A percentile compares a stretch with the other conserved stretches of the same genome.
phyloP scores from a whole-genome alignment of 1,140 invertebrate genomes.

The Hylaeus volcanicus region DNA sequence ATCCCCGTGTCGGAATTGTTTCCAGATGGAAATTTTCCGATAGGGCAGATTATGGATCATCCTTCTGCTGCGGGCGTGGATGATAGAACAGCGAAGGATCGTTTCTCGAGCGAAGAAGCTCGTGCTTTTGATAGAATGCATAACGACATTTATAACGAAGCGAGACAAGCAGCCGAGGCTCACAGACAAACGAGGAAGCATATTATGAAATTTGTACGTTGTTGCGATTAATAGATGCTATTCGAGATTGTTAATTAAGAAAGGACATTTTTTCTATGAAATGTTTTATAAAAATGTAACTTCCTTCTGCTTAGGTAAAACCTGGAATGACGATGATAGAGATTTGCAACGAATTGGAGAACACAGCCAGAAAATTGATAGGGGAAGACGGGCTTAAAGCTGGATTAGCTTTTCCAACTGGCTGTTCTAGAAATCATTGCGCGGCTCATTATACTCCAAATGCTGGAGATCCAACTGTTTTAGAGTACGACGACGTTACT shows the following conservation, averaged over 20 bases:
- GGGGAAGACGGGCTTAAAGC: constrained; percentile 97
- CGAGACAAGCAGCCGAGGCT: constrained; percentile 97
- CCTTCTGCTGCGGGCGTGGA: constrained; percentile 85
- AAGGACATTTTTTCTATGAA: neutral
- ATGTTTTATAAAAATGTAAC: neutral
- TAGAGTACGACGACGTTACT: constrained; percentile 98
- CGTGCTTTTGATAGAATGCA: constrained; percentile 89
- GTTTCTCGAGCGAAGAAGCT: constrained; percentile 95
- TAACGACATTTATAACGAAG: constrained; percentile 96
- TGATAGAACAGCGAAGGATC: constrained; percentile 92
- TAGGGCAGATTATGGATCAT: constrained; percentile 91
- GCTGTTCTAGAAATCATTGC: constrained; percentile 98
- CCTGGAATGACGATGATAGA: constrained; percentile 99
- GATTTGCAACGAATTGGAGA: constrained; percentile 98
- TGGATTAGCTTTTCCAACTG: constrained; percentile 99
- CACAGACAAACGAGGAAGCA: constrained; percentile 90
- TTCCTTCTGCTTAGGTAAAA: constrained; percentile 85
- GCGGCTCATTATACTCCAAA: constrained; percentile 99
- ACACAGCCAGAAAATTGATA: constrained; percentile 94
- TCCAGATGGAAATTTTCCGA: constrained; percentile 90
- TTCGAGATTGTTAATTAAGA: neutral
- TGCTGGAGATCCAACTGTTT: constrained; percentile 96
- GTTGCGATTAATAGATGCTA: too few relatives aligned
- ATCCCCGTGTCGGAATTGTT: constrained; percentile 93
- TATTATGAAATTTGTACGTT: constrained; percentile 75